Evolutionary conservation across 2,797 vertebrate species (phyloP), one percentile per base, ranked within the genome.

Genomic region (Silurus lanzhouensis): DNA sequence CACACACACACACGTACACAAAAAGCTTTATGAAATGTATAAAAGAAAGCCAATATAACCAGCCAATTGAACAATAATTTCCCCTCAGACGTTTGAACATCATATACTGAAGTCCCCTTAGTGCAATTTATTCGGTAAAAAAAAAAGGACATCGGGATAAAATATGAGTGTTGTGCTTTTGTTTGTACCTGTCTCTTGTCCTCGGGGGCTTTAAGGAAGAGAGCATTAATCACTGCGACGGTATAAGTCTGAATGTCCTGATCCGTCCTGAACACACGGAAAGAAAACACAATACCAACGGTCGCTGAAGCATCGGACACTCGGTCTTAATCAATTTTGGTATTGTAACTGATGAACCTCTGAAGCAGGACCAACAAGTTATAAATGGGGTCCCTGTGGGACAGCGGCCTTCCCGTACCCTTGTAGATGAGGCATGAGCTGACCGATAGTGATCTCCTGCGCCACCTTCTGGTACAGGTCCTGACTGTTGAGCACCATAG

Each of bases 381-480:
- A 55, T 77, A 22, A 80, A 58, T 15, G 2, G 68, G 79, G 20
- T 58, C 72, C n/a, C 44, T n/a, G 64, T 70, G 68, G 67, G 63
- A 83, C 64, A n/a, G 9, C n/a, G 7, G 14, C 8, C 13, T 31
- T 38, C 55, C 67, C 95, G 94, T 91, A 99, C 98, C 98, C 98
- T 90, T 99, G 97, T 58, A 99, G 96, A 89, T 98, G 98, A 15
- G 98, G 97, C 83, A 99, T 98, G 85, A 99, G 96, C 86, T 99
- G 98, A 60, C 98, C 98, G 15, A 99, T 99, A 20, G 98, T 99
- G 91, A 99, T 99, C 94, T 99, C 98, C 89, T 99, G 98, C 0
- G 98, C 98, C 94, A 99, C 98, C 91, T 99, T 99, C 94, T 99
- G 98, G 95, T 99, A 99, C 31, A 99, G 96, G 91, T 99, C 98